phyloP scores from a whole-genome alignment of 2,797 vertebrate genomes.

The Saxicola maurus region DNA sequence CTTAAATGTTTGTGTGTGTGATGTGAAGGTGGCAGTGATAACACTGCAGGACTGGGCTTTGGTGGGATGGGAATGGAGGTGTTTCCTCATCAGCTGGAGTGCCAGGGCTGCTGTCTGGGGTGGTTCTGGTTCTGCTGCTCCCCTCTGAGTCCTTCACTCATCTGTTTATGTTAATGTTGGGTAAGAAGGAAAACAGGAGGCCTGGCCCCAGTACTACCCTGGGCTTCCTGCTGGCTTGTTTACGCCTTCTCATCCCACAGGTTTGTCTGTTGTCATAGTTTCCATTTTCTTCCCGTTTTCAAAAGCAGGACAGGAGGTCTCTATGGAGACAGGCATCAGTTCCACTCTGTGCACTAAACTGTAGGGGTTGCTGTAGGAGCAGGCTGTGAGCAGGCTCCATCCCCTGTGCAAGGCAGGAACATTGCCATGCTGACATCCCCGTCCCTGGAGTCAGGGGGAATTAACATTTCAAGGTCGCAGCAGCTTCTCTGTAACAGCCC shows the following conservation, averaged over 20 bases:
- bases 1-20: not conserved
- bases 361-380: slow-evolving; percentile 58
- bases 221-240: slow-evolving; percentile 55
- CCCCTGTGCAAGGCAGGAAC: not conserved
- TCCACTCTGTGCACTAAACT: slow-evolving; percentile 30
- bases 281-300: not conserved
- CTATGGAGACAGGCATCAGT: slow-evolving; percentile 56
- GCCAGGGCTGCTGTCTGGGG: fast-evolving
- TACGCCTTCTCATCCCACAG: slow-evolving; percentile 42
- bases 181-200: not conserved
- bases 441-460: not conserved
- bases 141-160: not conserved
- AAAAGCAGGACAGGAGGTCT: slow-evolving; percentile 47
- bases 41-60: fast-evolving
- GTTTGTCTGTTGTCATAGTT: slow-evolving; percentile 61
- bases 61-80: not conserved
- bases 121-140: not conserved
- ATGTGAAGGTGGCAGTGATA: too few relatives aligned
- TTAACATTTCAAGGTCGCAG: not conserved
- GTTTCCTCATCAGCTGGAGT: not conserved
- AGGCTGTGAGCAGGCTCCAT: not conserved
- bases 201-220: slow-evolving; percentile 6
- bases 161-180: slow-evolving; percentile 25
- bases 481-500: not conserved
- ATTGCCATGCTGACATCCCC: not conserved